Conservation (phyloP, 2,113 vertebrate genomes). For the Rhinolophus sinicus region DNA sequence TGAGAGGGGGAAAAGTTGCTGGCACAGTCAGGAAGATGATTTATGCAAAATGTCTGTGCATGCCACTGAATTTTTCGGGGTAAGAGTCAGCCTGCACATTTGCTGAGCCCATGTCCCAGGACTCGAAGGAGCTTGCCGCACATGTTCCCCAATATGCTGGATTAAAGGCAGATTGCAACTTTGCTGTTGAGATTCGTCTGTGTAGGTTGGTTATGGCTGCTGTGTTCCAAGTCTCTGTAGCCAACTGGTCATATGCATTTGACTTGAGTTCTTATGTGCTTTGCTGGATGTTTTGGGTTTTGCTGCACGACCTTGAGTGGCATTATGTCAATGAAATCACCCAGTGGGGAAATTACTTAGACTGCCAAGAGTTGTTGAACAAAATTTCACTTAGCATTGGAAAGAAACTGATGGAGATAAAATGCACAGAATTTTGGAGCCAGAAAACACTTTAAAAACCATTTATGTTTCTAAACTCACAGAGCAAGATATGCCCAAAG, state of each 20-base stretch:
- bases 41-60: not conserved
- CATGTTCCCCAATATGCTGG: not conserved
- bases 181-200: not conserved
- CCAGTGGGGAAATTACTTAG: not conserved
- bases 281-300: not conserved
- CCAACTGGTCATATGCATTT: not conserved
- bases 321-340: constrained; percentile 1
- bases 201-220: not conserved
- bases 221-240: not conserved
- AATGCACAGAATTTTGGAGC: not conserved
- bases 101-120: not conserved
- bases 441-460: not conserved
- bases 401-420: not conserved
- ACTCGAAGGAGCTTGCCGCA: not conserved
- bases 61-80: not conserved
- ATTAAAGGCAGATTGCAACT: not conserved
- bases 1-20: not conserved
- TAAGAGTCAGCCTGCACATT: not conserved
- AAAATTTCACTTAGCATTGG: constrained; percentile 1
- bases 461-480: not conserved
- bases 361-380: not conserved
- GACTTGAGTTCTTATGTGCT: not conserved
- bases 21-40: not conserved
- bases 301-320: not conserved
- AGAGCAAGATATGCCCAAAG: not conserved